These are phyloP conservation scores for Scortum barcoo DNA, from an alignment of 2,113 vertebrate genomes.

Conservation along the genomic window DNA sequence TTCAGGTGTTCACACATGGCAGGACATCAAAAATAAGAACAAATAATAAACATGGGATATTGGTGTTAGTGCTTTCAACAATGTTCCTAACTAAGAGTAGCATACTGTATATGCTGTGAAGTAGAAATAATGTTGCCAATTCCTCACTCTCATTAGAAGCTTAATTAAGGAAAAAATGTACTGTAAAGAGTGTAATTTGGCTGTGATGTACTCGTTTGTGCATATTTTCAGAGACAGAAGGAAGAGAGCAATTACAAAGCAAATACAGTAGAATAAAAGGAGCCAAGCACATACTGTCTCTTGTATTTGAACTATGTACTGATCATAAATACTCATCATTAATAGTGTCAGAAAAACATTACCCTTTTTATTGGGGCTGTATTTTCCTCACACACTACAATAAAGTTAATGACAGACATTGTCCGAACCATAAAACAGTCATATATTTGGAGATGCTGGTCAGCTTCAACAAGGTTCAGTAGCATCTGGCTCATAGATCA, in stretches of 20 bases:
- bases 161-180: conserved; percentile 60
- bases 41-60: background rate
- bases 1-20: conserved; percentile 19
- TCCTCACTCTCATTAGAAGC: conserved; percentile 48
- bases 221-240: background rate
- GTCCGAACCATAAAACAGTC: conserved; percentile 83
- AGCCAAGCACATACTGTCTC: conserved; percentile 43
- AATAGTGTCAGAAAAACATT: conserved; percentile 83
- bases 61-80: background rate
- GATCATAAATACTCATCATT: conserved; percentile 82
- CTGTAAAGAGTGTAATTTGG: background rate
- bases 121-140: conserved; percentile 43
- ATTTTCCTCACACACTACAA: conserved; percentile 80
- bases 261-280: conserved; percentile 51
- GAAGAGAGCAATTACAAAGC: background rate
- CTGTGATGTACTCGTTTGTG: background rate
- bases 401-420: conserved; percentile 86
- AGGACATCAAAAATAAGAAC: conserved; percentile 1
- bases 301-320: conserved; percentile 73
- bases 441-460: conserved; percentile 80
- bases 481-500: conserved; percentile 72
- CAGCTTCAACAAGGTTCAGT: conserved; percentile 71
- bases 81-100: conserved; percentile 45
- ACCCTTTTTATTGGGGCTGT: conserved; percentile 83
- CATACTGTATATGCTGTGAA: conserved; percentile 26